Evolutionary conservation across 2,113 vertebrate species (phyloP), one percentile per base, ranked within the genome.

Genomic region (Tragelaphus scriptus): DNA sequence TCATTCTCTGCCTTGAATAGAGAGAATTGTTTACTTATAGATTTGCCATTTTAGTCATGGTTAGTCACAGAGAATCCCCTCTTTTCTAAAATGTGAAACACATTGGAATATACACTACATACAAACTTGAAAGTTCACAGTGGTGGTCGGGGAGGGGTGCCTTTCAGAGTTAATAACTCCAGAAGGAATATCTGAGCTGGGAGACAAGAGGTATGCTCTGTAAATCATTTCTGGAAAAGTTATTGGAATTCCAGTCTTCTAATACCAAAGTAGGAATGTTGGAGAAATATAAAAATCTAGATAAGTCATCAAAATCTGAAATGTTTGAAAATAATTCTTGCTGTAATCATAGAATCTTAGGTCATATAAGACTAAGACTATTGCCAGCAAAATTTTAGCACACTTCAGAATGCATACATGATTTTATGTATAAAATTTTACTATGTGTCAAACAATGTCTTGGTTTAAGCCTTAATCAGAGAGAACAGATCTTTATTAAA

Each of bases 1-100:
- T 59, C 9, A 11, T 71, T 71, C 68, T 71, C n/a, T 71, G n/a
- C 10, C 19, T 71, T 71, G 68, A 71, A 36, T 6, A 85, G 36
- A 65, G 15, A 93, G 17, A 88, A 56, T 63, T 85, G 36, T 55
- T 92, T 95, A 32, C 17, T 87, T 93, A 47, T 87, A 51, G 1
- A 51, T 71, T 88, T 80, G 17, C 21, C 26, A 61, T 55, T 4
- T 75, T 81, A 77, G 28, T 44, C 16, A 82, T 36, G 16, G 7
- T 61, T 32, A 82, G 23, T 59, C 58, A 55, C 1, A 11, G 11
- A 44, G 28, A 77, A 80, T 90, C 89, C 47, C 13, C 44, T 95
- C 23, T 56, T 28, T 92, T 51, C 23, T 61, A 94, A 79, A 85
- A 55, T 55, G 25, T 1, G 7, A 21, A 84, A 79, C 17, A 1